Evolutionary conservation across 2,113 vertebrate genomes (phyloP).

Genomic region (Seriola rivoliana): DNA sequence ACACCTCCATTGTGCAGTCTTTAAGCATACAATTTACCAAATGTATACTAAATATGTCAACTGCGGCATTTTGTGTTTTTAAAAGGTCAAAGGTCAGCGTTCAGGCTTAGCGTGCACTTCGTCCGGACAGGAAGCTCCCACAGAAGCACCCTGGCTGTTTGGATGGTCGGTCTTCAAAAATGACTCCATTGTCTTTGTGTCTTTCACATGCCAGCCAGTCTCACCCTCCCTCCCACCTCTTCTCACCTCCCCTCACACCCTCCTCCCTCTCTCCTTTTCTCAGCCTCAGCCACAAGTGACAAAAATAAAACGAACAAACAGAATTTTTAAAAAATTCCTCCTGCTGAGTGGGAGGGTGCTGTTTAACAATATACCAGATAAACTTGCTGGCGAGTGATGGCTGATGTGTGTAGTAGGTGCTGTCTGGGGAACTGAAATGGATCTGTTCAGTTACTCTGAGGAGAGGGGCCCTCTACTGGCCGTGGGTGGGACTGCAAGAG

Average conservation of each 20-base stretch:
- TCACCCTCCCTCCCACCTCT: constrained; percentile 32
- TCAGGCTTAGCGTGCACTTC: constrained; percentile 6
- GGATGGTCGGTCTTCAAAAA: constrained; percentile 31
- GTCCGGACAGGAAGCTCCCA: constrained; percentile 64
- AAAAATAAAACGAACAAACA: constrained; percentile 38
- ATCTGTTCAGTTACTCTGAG: constrained; percentile 21
- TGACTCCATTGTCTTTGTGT: constrained; percentile 64
- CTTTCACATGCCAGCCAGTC: constrained; percentile 60
- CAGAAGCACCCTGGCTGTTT: constrained; percentile 29
- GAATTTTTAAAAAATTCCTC: constrained; percentile 28
- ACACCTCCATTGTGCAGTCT: constrained; percentile 11
- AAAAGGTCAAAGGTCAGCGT: constrained; percentile 61
- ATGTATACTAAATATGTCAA: constrained; percentile 44
- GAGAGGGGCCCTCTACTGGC: constrained; percentile 75
- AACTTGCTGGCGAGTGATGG: constrained; percentile 34
- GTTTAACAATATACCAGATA: constrained; percentile 35
- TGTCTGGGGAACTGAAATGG: constrained; percentile 28
- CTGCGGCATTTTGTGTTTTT: constrained; percentile 41
- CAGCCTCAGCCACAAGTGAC: constrained; percentile 29
- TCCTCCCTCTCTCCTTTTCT: constrained; percentile 8
- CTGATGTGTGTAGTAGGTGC: neutral
- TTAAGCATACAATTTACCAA: constrained; percentile 19
- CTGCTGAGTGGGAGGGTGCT: constrained; percentile 43
- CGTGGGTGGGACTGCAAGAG: constrained; percentile 43
- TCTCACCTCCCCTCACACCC: constrained; percentile 24